These are phyloP conservation scores for Archocentrus centrarchus DNA, from an alignment of 2,113 vertebrate species.

Conservation along the genomic window DNA sequence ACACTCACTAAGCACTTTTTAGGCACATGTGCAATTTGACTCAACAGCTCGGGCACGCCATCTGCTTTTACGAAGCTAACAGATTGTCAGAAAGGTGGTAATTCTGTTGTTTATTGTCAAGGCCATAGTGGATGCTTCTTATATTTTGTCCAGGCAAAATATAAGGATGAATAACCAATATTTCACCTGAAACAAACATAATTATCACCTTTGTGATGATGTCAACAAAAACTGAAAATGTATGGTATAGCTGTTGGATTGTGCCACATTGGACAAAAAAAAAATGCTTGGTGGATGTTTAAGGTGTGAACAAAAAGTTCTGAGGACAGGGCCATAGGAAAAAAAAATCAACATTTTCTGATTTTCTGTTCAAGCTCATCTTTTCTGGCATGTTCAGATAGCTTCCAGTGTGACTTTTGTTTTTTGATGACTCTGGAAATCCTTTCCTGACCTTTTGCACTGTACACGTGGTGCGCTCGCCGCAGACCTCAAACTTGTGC, in stretches of 20 bases:
- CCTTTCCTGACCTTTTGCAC: background rate
- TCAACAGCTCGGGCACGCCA: background rate
- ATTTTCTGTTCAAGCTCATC: background rate
- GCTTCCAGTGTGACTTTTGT: background rate
- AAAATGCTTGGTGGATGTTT: background rate
- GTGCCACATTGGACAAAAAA: background rate
- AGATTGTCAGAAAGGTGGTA: conserved; percentile 3
- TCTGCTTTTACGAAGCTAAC: background rate
- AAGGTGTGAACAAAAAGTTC: background rate
- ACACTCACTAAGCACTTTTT: background rate
- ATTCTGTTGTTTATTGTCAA: background rate
- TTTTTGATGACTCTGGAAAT: background rate
- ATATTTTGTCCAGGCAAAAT: background rate
- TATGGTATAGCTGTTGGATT: background rate
- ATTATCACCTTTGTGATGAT: background rate
- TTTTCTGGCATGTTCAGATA: background rate
- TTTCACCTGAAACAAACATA: background rate
- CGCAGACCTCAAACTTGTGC: background rate
- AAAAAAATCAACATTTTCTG: background rate
- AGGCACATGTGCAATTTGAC: background rate
- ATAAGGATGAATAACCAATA: background rate
- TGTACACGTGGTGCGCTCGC: background rate
- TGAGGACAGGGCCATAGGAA: background rate
- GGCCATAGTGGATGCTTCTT: background rate
- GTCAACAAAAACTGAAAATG: background rate